A percentile compares a stretch with the other conserved stretches of the same genome.
These are phyloP conservation scores for Serranus cabrilla DNA, from an alignment of 2,797 vertebrate genomes.

Conservation along the genomic window DNA sequence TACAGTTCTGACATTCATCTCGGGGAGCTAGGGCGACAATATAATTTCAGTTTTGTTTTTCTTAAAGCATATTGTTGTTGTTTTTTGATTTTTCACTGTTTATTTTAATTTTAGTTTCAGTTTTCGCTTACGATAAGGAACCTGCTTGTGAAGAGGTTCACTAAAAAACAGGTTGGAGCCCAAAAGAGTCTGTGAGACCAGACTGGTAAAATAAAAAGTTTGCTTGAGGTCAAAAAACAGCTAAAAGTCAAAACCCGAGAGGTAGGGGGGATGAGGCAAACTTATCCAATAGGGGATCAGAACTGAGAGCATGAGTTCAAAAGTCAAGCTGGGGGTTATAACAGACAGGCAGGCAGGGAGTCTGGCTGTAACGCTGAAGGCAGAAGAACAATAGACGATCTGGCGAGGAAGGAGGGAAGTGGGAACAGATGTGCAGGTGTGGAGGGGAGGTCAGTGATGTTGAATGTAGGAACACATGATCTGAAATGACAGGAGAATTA, in stretches of 20 bases:
- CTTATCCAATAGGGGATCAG: not conserved
- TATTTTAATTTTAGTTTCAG: no score
- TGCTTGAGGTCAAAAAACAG: not conserved
- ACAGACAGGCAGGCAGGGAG: not conserved
- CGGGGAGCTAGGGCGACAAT: no score
- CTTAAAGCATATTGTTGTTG: no score
- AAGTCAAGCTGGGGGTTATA: not conserved
- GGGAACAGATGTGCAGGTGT: no score
- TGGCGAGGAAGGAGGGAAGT: not conserved
- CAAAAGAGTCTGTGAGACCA: not conserved
- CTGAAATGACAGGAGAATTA: constrained; percentile 7
- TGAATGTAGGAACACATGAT: not conserved
- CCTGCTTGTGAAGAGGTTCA: not conserved
- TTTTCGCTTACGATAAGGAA: no score
- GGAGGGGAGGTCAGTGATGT: not conserved
- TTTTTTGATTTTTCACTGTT: no score
- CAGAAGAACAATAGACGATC: not conserved
- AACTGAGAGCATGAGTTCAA: not conserved
- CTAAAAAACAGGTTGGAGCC: not conserved
- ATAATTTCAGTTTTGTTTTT: no score
- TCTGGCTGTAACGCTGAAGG: not conserved
- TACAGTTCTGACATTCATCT: no score
- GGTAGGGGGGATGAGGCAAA: not conserved
- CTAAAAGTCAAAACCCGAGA: not conserved
- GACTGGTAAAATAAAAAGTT: not conserved